Evolutionary conservation across 2,888 invertebrate species (phyloP).

Genomic region (Polymixis flavicincta): DNA sequence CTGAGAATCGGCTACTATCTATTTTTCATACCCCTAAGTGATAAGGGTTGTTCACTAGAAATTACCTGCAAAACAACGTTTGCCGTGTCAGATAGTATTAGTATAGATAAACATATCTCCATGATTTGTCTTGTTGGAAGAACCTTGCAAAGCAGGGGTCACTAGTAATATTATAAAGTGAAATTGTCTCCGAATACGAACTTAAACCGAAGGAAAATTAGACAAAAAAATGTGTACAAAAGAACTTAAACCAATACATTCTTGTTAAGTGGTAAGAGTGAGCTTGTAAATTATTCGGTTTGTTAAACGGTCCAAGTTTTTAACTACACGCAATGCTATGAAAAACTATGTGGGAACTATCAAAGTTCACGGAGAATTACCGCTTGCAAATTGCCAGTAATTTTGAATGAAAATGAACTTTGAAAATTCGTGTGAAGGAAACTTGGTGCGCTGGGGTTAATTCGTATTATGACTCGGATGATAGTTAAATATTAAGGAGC

Average conservation of each 20-base stretch:
- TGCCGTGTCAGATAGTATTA: no score
- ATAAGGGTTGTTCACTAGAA: no score
- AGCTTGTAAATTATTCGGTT: slow-evolving; percentile 68
- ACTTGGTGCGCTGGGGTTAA: slow-evolving; percentile 67
- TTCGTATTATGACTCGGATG: slow-evolving; percentile 64
- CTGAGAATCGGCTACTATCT: no score
- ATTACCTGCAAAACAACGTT: no score
- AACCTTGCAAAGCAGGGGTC: no score
- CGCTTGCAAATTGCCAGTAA: slow-evolving; percentile 81
- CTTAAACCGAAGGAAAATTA: slow-evolving; percentile 1
- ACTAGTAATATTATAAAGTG: neutral
- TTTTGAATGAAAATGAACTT: slow-evolving; percentile 79
- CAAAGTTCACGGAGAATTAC: slow-evolving; percentile 78
- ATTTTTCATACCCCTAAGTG: no score
- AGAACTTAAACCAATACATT: slow-evolving; percentile 11
- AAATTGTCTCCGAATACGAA: neutral
- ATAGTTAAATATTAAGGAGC: slow-evolving; percentile 53
- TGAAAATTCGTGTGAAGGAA: slow-evolving; percentile 76
- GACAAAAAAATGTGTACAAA: neutral
- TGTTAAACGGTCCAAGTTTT: slow-evolving; percentile 72
- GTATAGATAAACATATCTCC: no score
- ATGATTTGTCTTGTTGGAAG: no score
- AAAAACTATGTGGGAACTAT: slow-evolving; percentile 82
- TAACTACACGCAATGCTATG: slow-evolving; percentile 76
- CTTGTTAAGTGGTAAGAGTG: slow-evolving; percentile 48